Conservation (phyloP, 2,888 invertebrate species). For the Rugalucina vietnamica region DNA sequence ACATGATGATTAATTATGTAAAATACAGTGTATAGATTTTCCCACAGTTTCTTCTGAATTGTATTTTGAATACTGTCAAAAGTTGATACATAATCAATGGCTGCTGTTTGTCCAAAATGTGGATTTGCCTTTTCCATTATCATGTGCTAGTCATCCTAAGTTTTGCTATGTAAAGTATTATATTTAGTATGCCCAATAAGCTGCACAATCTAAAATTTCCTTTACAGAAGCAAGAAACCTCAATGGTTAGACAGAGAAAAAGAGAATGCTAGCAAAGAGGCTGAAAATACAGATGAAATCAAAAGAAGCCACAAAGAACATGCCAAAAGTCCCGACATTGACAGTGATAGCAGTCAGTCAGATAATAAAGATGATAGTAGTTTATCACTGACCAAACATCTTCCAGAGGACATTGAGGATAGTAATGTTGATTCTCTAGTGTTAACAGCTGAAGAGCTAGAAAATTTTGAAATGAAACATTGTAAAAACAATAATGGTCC, state of each 20-base stretch:
- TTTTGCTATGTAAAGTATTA: too few relatives aligned
- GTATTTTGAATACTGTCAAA: too few relatives aligned
- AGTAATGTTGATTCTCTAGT: constrained; percentile 69
- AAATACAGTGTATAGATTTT: too few relatives aligned
- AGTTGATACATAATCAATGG: too few relatives aligned
- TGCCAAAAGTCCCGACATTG: background rate
- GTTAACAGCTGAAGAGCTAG: constrained; percentile 15
- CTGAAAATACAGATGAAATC: background rate
- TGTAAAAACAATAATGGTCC: too few relatives aligned
- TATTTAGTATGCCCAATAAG: background rate
- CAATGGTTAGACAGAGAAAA: constrained; percentile 35
- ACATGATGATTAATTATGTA: too few relatives aligned
- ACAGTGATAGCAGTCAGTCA: background rate
- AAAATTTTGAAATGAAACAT: too few relatives aligned
- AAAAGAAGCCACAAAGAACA: background rate
- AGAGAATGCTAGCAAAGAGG: background rate
- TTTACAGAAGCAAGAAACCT: constrained; percentile 36
- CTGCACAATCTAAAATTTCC: background rate
- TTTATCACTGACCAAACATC: constrained; percentile 53
- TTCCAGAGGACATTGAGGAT: constrained; percentile 58
- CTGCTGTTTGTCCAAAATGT: too few relatives aligned
- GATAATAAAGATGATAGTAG: background rate
- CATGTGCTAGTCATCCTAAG: background rate
- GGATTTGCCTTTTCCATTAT: background rate
- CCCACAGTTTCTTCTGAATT: too few relatives aligned